These are phyloP conservation scores for Seladonia tumulorum DNA, from an alignment of 2,888 invertebrate species.

Conservation along the genomic window DNA sequence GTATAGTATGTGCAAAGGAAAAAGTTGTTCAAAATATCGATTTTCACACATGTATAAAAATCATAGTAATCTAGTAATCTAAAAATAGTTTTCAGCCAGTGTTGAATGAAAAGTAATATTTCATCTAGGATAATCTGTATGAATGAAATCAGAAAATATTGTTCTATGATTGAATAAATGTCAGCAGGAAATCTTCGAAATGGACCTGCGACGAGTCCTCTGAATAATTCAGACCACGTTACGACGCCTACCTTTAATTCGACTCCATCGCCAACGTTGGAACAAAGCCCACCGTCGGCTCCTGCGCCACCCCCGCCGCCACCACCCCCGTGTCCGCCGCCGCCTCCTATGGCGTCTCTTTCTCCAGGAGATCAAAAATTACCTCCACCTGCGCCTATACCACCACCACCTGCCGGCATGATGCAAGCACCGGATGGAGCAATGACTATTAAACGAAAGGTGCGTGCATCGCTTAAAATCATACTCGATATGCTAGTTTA, in stretches of 20 bases:
- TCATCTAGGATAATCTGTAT: not conserved
- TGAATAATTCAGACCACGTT: slow-evolving; percentile 73
- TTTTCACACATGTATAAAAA: too few species aligned
- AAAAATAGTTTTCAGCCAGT: not conserved
- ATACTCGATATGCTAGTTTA: not conserved
- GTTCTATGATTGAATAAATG: slow-evolving; percentile 46
- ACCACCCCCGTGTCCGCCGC: slow-evolving; percentile 85
- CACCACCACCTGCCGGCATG: slow-evolving; percentile 92
- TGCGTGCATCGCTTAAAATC: slow-evolving; percentile 47
- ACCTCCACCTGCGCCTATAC: slow-evolving; percentile 86
- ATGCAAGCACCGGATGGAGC: slow-evolving; percentile 92
- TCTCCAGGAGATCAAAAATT: slow-evolving; percentile 83
- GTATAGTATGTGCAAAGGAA: too few species aligned
- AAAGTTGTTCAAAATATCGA: too few species aligned
- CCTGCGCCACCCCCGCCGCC: slow-evolving; percentile 86
- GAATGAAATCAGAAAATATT: not conserved
- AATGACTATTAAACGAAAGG: slow-evolving; percentile 98
- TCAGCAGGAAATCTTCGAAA: slow-evolving; percentile 76
- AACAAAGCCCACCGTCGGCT: slow-evolving; percentile 85
- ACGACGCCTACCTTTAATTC: slow-evolving; percentile 72
- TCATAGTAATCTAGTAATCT: too few species aligned
- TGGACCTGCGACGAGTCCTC: slow-evolving; percentile 75
- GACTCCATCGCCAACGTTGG: slow-evolving; percentile 83
- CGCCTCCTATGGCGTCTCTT: slow-evolving; percentile 85
- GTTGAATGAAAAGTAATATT: not conserved